Base-by-base conservation (phyloP, 2,113 vertebrate species). In the Oophaga pumilio region DNA sequence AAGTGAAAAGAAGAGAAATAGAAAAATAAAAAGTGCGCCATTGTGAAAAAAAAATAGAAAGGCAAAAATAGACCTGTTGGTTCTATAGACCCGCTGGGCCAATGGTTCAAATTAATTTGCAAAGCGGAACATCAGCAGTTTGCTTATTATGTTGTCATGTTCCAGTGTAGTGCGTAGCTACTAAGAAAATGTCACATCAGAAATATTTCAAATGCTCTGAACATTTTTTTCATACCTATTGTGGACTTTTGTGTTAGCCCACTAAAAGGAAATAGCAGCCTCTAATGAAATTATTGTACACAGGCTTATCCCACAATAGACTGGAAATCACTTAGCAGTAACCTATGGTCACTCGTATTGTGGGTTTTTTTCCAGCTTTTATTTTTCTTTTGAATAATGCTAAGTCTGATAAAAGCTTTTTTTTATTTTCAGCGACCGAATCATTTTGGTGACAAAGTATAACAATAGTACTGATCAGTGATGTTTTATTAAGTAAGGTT, bases 261-360 rank as follows among this genome's bases (percentile, higher is more conserved):
- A 80, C 60, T 79, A 59, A 79, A 33, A 79, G 2, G 20, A 68
- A 82, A 26, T 66, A 22, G 50, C 28, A 66, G 49, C 26, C 62
- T 82, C 13, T 68, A 52, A 82, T 82, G 43, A 52, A 66, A 82
- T 82, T 66, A 68, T n/a, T 50, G 80, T 68, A 82, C 43, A 17
- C 50, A 82, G 12, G 60, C 68, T 82, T 22, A 49, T 50, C n/a
- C 18, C 14, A 68, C 33, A 66, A 24, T 82, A 82, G 57, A 22
- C 17, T 68, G 6, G 49, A 50, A 62, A 82, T 52, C 57, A 66
- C 60, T 82, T 82, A 68, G 60, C 22, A 1, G 33, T 52, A 26
- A 66, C 80, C 60, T 0, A 15, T n/a, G 60, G 43, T 66, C 80
- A 82, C 49, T 52, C 68, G 60, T 15, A 68, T 12, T 82, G 43